phyloP scores from a whole-genome alignment of 2,888 invertebrate genomes.

The Perizoma flavofasciatum region DNA sequence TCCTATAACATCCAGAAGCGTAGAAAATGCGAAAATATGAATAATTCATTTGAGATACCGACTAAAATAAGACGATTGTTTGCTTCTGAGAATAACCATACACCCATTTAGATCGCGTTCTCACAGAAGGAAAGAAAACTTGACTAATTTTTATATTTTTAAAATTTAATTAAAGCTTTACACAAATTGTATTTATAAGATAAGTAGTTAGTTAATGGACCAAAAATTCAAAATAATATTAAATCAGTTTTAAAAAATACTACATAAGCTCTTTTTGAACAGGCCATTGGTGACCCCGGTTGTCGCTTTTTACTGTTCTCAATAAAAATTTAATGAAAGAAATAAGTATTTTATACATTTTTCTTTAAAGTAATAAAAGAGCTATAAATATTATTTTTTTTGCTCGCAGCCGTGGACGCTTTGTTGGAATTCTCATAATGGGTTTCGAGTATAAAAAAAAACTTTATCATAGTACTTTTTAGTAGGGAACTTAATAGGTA shows the following conservation, averaged over 20 bases:
- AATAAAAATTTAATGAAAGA: constrained; percentile 54
- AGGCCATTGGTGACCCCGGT: constrained; percentile 57
- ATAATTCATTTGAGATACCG: constrained; percentile 74
- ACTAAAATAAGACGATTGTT: constrained; percentile 75
- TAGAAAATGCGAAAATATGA: constrained; percentile 72
- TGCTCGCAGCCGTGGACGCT: constrained; percentile 46
- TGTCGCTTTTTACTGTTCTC: constrained; percentile 61
- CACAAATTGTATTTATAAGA: neutral
- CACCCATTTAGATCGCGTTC: constrained; percentile 50
- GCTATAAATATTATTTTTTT: constrained; percentile 64
- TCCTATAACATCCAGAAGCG: constrained; percentile 53
- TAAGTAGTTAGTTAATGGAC: too few species aligned
- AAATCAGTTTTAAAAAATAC: constrained; percentile 16
- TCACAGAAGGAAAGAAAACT: constrained; percentile 33
- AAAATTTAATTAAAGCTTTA: neutral
- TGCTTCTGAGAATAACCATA: constrained; percentile 63
- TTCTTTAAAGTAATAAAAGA: constrained; percentile 56
- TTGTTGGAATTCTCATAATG: constrained; percentile 43
- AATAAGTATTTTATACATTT: constrained; percentile 47
- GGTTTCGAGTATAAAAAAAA: constrained; percentile 15
- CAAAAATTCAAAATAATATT: too few species aligned
- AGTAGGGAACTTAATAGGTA: too few species aligned
- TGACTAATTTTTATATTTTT: constrained; percentile 15
- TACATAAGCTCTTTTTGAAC: constrained; percentile 41
- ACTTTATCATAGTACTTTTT: neutral